Percentiles rank a stretch among this genome's conserved stretches.
Evolutionary conservation across 2,888 invertebrate genomes (phyloP).

Genomic region (Eupsilia transversa): DNA sequence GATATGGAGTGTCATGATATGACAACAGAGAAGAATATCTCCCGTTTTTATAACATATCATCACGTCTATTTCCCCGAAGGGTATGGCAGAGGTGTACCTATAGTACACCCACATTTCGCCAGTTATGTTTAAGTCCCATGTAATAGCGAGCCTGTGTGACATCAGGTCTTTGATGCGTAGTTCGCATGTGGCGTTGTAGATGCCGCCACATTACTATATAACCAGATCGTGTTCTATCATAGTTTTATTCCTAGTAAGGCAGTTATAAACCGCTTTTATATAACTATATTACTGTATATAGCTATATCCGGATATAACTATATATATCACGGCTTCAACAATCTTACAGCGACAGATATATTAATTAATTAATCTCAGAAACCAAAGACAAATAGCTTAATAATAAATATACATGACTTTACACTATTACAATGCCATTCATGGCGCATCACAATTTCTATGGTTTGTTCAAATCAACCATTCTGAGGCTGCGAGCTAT

Average conservation of each 20-base stretch:
- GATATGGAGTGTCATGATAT: background rate
- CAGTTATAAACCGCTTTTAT: too few species aligned
- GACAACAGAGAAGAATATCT: background rate
- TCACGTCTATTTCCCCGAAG: background rate
- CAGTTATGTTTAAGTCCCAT: background rate
- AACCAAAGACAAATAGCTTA: background rate
- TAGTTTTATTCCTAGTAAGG: too few species aligned
- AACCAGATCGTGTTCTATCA: too few species aligned
- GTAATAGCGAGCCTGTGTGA: background rate
- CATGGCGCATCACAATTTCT: background rate
- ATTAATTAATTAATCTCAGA: background rate
- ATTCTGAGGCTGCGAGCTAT: background rate
- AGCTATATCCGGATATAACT: too few species aligned
- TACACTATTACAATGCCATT: background rate
- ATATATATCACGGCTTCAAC: too few species aligned
- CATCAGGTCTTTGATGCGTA: too few species aligned
- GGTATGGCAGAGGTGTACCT: background rate
- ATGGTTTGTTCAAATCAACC: conserved; percentile 7
- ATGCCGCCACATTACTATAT: too few species aligned
- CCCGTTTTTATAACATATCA: background rate
- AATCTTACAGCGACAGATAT: background rate
- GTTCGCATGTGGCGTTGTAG: too few species aligned
- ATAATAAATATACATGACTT: too few species aligned
- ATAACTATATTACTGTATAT: too few species aligned
- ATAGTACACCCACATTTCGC: background rate